These are phyloP conservation scores for Salvator merianae DNA, from an alignment of 2,113 vertebrate genomes.

Conservation along the genomic window DNA sequence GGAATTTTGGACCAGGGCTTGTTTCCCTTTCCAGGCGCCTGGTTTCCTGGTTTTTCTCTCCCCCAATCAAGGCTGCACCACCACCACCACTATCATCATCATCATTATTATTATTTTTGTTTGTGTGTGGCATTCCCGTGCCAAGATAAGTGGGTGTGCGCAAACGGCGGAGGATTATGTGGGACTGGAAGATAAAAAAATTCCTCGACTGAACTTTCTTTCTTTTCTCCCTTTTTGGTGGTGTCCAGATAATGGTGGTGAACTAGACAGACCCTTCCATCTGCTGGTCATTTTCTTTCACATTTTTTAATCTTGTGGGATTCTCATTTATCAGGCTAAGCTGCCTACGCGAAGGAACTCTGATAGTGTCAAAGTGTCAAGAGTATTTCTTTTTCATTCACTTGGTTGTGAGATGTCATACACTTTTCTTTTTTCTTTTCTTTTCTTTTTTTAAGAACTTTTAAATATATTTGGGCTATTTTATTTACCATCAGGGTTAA, in stretches of 20 bases:
- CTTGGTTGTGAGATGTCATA: not conserved
- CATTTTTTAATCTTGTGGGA: conserved; percentile 55
- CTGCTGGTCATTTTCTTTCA: conserved; percentile 44
- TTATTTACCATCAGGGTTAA: conserved; percentile 56
- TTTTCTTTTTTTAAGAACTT: not conserved
- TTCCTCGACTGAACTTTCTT: conserved; percentile 54
- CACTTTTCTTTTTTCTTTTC: not conserved
- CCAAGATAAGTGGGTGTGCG: not conserved
- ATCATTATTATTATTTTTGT: not conserved
- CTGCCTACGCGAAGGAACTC: conserved; percentile 66
- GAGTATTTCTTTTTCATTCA: conserved; percentile 64
- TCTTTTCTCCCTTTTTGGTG: conserved; percentile 11
- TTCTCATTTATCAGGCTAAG: conserved; percentile 64
- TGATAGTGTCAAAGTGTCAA: conserved; percentile 80
- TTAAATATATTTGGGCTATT: conserved; percentile 37
- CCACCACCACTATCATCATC: no score
- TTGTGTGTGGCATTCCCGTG: not conserved
- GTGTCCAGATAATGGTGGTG: not conserved
- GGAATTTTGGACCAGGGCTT: not conserved
- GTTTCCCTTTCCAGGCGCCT: not conserved
- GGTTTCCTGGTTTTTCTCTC: not conserved
- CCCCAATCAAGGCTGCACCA: not conserved
- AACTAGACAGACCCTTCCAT: not conserved
- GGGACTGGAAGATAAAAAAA: not conserved
- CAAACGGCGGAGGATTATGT: not conserved